phyloP scores from a whole-genome alignment of 2,888 invertebrate genomes.

The Phorcus lineatus region DNA sequence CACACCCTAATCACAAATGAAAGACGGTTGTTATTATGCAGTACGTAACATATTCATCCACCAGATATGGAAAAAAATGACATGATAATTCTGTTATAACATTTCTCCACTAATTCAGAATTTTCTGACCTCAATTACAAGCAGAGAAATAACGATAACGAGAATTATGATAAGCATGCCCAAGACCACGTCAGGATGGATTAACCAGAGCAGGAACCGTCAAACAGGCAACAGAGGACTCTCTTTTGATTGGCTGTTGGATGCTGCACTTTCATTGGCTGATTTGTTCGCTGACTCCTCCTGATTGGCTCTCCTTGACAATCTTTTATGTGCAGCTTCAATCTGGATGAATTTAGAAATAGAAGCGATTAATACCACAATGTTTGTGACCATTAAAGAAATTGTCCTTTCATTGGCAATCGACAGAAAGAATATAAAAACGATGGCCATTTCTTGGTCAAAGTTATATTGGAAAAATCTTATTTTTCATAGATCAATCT shows the following conservation, averaged over 20 bases:
- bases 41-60: too few species aligned
- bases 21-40: too few species aligned
- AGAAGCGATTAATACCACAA: background rate
- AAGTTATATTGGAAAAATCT: too few species aligned
- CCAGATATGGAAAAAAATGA: too few species aligned
- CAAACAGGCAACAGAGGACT: constrained; percentile 60
- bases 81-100: too few species aligned
- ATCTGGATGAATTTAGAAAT: constrained; percentile 42
- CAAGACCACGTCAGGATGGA: constrained; percentile 63
- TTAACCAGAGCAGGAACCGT: constrained; percentile 70
- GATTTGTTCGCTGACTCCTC: background rate
- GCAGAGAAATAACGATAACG: constrained; percentile 31
- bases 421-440: too few species aligned
- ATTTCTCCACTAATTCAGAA: background rate
- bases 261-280: background rate
- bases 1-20: too few species aligned
- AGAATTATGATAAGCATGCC: constrained; percentile 40
- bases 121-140: constrained; percentile 24
- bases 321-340: constrained; percentile 53
- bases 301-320: constrained; percentile 1
- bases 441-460: too few species aligned
- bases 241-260: background rate
- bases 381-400: background rate
- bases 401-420: background rate
- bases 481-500: too few species aligned